Percentiles rank a stretch among this genome's conserved stretches.
phyloP scores from a whole-genome alignment of 2,113 vertebrate species.

The Pteronura brasiliensis region DNA sequence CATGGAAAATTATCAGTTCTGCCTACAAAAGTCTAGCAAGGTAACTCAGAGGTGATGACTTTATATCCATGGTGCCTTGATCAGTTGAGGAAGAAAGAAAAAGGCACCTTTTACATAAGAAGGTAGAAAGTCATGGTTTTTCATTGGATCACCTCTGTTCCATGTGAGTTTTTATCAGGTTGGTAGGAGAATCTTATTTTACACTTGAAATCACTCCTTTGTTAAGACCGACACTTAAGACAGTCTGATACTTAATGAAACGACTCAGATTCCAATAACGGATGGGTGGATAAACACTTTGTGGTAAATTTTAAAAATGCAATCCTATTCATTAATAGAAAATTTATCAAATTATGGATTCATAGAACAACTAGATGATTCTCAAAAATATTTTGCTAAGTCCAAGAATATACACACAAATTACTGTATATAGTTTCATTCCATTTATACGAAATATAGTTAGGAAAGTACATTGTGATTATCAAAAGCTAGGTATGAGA shows the following conservation, averaged over 20 bases:
- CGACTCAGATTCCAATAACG: background rate
- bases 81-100: background rate
- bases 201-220: background rate
- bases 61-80: background rate
- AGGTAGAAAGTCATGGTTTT: background rate
- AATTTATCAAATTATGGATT: background rate
- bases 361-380: background rate
- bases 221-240: background rate
- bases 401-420: background rate
- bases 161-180: background rate
- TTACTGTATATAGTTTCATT: background rate
- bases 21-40: background rate
- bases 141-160: background rate
- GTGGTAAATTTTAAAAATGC: background rate
- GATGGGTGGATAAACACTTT: background rate
- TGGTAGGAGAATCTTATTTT: background rate
- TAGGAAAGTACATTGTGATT: background rate
- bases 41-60: background rate
- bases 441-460: background rate
- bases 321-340: background rate
- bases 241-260: background rate
- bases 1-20: background rate
- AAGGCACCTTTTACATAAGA: background rate
- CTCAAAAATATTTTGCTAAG: background rate
- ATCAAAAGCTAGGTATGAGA: background rate